Evolutionary conservation across 2,113 vertebrate genomes (phyloP), one percentile per base, ranked within the genome.

Genomic region (Caracal caracal): DNA sequence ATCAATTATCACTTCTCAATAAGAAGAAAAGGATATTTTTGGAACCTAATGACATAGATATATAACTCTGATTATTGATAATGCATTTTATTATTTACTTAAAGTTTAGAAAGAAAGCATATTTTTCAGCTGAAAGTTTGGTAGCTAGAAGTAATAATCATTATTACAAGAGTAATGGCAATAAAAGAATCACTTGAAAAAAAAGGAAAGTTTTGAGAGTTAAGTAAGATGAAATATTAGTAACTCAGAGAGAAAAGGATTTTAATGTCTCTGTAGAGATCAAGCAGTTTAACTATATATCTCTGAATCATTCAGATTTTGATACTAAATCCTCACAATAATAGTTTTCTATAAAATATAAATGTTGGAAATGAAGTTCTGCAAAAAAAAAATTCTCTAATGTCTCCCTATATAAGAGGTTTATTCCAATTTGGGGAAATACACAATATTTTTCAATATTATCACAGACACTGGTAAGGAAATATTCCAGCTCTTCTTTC

Each of bases 291-390:
- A 80, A 93, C 6, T 78, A 37, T n/a, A 51, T 47, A 5, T 40
- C 61, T 80, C 11, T 68, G 26, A 88, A 92, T 93, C 68, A 75
- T 87, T 92, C n/a, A 75, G 22, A 80, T 88, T 30, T 63, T 88
- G 17, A 75, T 59, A 75, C 56, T 85, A 70, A 11, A 71, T 68
- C 71, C 26, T 94, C 51, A 93, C 22, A 80, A 68, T 80, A 71
- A 49, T 93, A 26, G 17, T 10, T 96, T 82, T 65, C 56, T 61
- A 59, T 92, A 56, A 95, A 83, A 79, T 53, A 90, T 26, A 65
- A 8, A 73, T 59, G 22, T 59, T 66, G 10, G 35, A 83, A 96
- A 93, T 95, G 26, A 88, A 93, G 10, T 88, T 85, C 6, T 70
- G 24, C 8, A 61, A 80, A 22, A 90, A 83, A 35, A 63, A 61